phyloP scores from a whole-genome alignment of 1,140 invertebrate species.

The Drosophila burlai region DNA sequence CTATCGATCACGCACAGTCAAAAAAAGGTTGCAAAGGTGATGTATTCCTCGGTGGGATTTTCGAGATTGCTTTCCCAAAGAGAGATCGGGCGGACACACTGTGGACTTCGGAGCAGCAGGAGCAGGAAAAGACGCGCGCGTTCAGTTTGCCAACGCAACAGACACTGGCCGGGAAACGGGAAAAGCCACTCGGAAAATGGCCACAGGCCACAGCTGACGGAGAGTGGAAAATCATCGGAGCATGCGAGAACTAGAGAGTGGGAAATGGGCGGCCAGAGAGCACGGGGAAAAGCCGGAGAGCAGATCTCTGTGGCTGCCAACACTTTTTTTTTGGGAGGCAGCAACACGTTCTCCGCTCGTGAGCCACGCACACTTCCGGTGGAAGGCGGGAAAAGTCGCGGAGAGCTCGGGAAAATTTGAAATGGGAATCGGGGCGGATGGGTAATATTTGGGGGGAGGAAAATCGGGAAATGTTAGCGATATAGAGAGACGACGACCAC shows the following conservation, averaged over 20 bases:
- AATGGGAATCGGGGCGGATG: neutral
- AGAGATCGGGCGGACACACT: slow-evolving; percentile 35
- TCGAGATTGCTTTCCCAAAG: slow-evolving; percentile 3
- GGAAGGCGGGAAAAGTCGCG: slow-evolving; percentile 13
- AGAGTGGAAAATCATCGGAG: neutral
- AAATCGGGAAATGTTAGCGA: neutral
- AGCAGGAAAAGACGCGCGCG: slow-evolving; percentile 67
- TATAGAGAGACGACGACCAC: neutral
- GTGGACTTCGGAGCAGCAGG: slow-evolving; percentile 35
- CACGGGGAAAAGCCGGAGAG: slow-evolving; percentile 12
- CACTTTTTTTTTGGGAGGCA: slow-evolving; percentile 13
- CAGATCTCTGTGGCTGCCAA: slow-evolving; percentile 43
- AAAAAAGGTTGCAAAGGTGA: slow-evolving; percentile 10
- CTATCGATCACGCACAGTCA: slow-evolving; percentile 36
- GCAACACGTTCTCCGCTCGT: slow-evolving; percentile 46
- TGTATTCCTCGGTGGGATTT: neutral
- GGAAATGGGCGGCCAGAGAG: slow-evolving; percentile 1
- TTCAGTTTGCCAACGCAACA: slow-evolving; percentile 80
- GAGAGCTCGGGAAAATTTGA: slow-evolving; percentile 1
- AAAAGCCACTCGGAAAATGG: slow-evolving; percentile 39
- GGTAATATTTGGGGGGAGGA: slow-evolving; percentile 1
- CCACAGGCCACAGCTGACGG: slow-evolving; percentile 39
- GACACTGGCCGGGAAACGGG: slow-evolving; percentile 71
- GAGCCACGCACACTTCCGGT: slow-evolving; percentile 71
- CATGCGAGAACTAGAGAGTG: neutral